Base-by-base conservation (phyloP, 2,888 invertebrate species). In the Schizotus pectinicornis region DNA sequence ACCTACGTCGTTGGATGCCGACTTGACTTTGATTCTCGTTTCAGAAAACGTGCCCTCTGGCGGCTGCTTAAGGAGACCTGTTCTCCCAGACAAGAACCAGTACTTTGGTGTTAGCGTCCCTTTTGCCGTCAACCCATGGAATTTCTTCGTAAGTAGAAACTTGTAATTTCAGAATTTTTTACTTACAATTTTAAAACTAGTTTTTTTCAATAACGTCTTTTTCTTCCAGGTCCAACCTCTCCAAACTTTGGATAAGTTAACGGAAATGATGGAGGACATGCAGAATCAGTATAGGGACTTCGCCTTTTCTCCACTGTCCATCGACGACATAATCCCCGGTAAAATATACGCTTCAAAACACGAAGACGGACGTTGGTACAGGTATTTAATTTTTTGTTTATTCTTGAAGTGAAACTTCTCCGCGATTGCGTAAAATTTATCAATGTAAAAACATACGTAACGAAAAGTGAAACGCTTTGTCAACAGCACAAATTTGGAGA, bases 101-200 rank as follows among this genome's bases (percentile, higher is more conserved):
- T 88, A 83, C 71, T 89, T 90, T 71, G 88, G 90, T 72, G 88
- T 92, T 8, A 84, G 85, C 70, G 82, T 92, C 52, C 85, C 89
- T 0, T 86, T 89, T 81, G 90, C 91, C 0, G 89, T 91, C 2
- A 89, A 87, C 82, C 93, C 93, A 0, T 85, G 85, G 77, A 87
- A 88, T 79, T 90, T 90, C 69, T 85, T 87, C 38, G 86, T 88
- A 42, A 80, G 81, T 77, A 2, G 22, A 22, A 22, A 22, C 8
- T 22, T n/a, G n/a, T n/a, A n/a, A n/a, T n/a, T n/a, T n/a, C n/a
- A n/a, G n/a, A n/a, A n/a, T n/a, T n/a, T n/a, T n/a, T n/a, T n/a
- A n/a, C n/a, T n/a, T n/a, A n/a, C n/a, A n/a, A n/a, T n/a, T n/a
- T n/a, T n/a, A n/a, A n/a, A n/a, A n/a, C n/a, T n/a, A n/a, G n/a